Conservation (phyloP, 2,888 invertebrate species). For the Taenaris catops region DNA sequence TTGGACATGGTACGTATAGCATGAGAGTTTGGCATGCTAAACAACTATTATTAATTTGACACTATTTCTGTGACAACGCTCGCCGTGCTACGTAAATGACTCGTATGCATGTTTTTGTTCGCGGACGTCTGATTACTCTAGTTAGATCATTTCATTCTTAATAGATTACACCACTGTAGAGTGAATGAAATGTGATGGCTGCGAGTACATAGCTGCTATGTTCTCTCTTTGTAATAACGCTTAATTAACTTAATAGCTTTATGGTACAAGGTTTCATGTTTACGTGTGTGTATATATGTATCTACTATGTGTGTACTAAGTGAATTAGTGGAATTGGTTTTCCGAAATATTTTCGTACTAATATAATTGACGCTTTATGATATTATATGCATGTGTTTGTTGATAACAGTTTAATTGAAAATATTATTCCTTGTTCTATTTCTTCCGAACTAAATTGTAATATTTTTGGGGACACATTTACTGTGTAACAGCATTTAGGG, state of each 20-base stretch:
- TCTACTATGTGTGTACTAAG: neutral
- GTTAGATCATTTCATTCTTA: constrained; percentile 1
- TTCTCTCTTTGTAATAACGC: neutral
- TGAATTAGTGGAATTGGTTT: constrained; percentile 1
- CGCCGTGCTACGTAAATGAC: constrained; percentile 14
- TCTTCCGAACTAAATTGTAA: too few relatives aligned
- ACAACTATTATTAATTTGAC: constrained; percentile 35
- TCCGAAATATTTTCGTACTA: neutral
- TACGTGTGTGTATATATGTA: neutral
- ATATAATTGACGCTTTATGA: neutral
- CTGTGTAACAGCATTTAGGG: too few relatives aligned
- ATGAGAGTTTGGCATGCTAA: constrained; percentile 14
- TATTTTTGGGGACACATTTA: too few relatives aligned
- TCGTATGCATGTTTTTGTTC: constrained; percentile 18
- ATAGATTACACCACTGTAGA: neutral
- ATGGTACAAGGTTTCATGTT: neutral
- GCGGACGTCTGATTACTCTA: constrained; percentile 9
- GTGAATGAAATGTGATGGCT: neutral
- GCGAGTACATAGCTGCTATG: neutral
- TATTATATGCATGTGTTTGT: constrained; percentile 2
- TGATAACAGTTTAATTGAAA: too few relatives aligned
- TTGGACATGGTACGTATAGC: constrained; percentile 11
- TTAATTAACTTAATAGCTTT: constrained; percentile 8
- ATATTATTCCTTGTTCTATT: too few relatives aligned
- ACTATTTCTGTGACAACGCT: constrained; percentile 28